phyloP scores from a whole-genome alignment of 2,888 invertebrate genomes.

The Monoplex corrugatus region DNA sequence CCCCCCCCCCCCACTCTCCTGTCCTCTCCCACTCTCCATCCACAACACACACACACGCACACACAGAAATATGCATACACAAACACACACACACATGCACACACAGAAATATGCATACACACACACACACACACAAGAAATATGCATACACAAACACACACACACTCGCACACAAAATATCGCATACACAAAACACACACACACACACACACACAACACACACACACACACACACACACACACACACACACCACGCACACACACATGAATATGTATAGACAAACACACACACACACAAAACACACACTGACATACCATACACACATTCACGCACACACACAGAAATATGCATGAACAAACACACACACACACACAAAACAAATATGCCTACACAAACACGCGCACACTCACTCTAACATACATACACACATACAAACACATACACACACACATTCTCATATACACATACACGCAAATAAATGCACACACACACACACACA shows the following conservation, averaged over 20 bases:
- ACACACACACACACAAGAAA: not conserved
- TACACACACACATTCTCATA: slow-evolving; percentile 8
- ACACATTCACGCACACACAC: not conserved
- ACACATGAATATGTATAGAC: not conserved
- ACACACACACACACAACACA: too few relatives aligned
- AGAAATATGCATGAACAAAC: not conserved
- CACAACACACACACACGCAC: not conserved
- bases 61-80: too few relatives aligned
- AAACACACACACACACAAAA: slow-evolving; percentile 2
- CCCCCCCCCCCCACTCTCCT: not conserved
- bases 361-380: too few relatives aligned
- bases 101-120: not conserved
- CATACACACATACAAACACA: not conserved
- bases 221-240: not conserved
- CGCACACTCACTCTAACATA: too few relatives aligned
- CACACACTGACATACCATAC: not conserved
- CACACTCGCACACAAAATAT: too few relatives aligned
- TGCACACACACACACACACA: not conserved
- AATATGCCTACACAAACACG: not conserved
- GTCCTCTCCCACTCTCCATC: not conserved
- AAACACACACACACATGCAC: not conserved
- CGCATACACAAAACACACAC: too few relatives aligned
- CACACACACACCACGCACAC: not conserved
- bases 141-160: not conserved
- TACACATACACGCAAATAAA: not conserved